Base-by-base conservation (phyloP, 1,140 invertebrate genomes). In the Ceratosolen solmsi region DNA sequence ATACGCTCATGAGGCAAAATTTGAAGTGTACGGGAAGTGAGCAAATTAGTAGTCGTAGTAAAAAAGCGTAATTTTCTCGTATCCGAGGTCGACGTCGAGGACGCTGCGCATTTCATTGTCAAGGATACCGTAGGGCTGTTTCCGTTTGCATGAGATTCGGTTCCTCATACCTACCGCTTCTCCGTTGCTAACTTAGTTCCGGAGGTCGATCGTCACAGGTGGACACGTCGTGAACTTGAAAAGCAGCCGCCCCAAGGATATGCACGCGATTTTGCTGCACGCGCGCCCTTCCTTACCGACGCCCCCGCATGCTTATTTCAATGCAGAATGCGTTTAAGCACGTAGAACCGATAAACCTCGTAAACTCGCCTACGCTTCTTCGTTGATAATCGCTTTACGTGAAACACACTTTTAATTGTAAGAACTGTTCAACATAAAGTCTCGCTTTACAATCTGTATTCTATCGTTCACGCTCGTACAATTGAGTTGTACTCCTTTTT, bases 61-160 rank as follows among this genome's bases (percentile, higher is more conserved):
- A 4, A 38, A 2, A 68, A 68, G 38, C 33, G 36, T 11, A 11
- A 68, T 17, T 20, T 27, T 38, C 17, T 36, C 33, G 0, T 9
- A 25, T 33, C 33, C 63, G 63, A 68, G 63, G 63, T 38, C 36
- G 38, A 38, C 33, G 33, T 38, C 63, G 63, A 68, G 63, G 63
- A 8, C 33, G n/a, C 20, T 17, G 36, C 17, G 36, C 8, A 68
- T 38, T 68, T 68, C 33, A 68, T 68, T 68, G 22, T 17, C 63
- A 17, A 38, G 63, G 36, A 68, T 36, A 68, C 36, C 15, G 60
- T 13, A 30, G 60, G 58, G 30, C 30, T 13, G 8, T 15, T 17
- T 65, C 17, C 13, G 60, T 36, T n/a, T 20, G 22, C 33, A 38
- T 13, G 33, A 68, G 33, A 68, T 68, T 38, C n/a, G 20, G 51